These are phyloP conservation scores for Cinara cedri DNA, from an alignment of 2,888 invertebrate genomes.

Conservation along the genomic window DNA sequence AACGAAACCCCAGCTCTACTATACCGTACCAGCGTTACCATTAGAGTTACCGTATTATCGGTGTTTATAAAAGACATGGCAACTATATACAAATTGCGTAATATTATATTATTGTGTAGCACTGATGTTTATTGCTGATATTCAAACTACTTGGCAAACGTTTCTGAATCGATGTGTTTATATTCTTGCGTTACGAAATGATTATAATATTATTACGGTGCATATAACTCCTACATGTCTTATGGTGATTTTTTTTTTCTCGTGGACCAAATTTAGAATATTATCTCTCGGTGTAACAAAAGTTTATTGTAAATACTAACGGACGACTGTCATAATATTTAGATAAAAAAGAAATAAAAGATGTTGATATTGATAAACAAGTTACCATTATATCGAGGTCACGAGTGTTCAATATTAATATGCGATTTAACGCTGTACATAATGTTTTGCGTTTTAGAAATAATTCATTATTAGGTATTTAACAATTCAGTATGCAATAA, in stretches of 20 bases:
- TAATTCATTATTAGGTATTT: too few relatives aligned
- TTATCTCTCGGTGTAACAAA: background rate
- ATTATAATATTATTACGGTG: background rate
- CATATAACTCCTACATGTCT: constrained; percentile 1
- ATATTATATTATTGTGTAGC: constrained; percentile 11
- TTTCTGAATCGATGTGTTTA: constrained; percentile 1
- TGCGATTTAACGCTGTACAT: too few relatives aligned
- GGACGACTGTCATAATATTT: too few relatives aligned
- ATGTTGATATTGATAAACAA: too few relatives aligned
- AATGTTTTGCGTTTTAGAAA: too few relatives aligned
- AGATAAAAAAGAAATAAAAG: too few relatives aligned
- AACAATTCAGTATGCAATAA: too few relatives aligned
- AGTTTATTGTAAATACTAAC: background rate
- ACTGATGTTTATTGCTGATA: background rate
- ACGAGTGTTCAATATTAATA: too few relatives aligned
- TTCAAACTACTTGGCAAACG: constrained; percentile 20
- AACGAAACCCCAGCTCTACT: too few relatives aligned
- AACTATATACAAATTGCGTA: constrained; percentile 12
- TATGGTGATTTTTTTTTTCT: background rate
- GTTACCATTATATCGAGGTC: too few relatives aligned
- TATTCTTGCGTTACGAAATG: constrained; percentile 9
- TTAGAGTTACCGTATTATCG: too few relatives aligned
- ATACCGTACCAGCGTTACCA: too few relatives aligned
- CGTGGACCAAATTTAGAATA: background rate
- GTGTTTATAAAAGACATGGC: background rate